Percentiles rank a stretch among this genome's conserved stretches.
These are phyloP conservation scores for Raillietiella orientalis DNA, from an alignment of 2,888 invertebrate genomes.

Conservation along the genomic window DNA sequence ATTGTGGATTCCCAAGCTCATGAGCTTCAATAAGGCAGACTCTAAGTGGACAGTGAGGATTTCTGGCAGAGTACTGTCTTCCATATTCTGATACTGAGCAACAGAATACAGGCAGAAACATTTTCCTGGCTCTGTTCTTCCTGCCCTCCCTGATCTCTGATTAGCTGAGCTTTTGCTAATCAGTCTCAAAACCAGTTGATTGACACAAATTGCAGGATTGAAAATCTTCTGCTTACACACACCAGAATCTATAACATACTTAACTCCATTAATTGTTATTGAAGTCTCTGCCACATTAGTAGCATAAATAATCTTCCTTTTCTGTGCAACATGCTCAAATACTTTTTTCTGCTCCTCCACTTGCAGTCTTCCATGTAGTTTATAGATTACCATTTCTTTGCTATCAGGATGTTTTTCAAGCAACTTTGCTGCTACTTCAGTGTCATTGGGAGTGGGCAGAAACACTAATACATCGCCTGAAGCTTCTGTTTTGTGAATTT, in stretches of 20 bases:
- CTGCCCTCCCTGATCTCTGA: conserved; percentile 14
- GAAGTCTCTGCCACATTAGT: conserved; percentile 15
- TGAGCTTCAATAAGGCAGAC: too few species aligned
- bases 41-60: conserved; percentile 9
- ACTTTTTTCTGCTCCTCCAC: conserved; percentile 11
- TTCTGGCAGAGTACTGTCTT: conserved; percentile 10
- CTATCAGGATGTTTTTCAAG: too few species aligned
- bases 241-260: conserved; percentile 14
- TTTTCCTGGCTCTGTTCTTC: conserved; percentile 12
- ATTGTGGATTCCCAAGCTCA: too few species aligned
- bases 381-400: not conserved
- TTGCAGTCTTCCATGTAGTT: conserved; percentile 9
- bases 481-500: conserved; percentile 9
- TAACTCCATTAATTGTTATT: conserved; percentile 13
- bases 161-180: conserved; percentile 12
- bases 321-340: too few species aligned
- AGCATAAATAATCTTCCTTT: conserved; percentile 13
- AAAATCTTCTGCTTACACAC: conserved; percentile 12
- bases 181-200: conserved; percentile 9
- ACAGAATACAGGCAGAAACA: conserved; percentile 12
- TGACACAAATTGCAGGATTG: conserved; percentile 11
- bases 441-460: conserved; percentile 11
- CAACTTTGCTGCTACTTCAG: conserved; percentile 9
- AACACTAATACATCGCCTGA: conserved; percentile 13
- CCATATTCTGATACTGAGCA: conserved; percentile 10